Conservation (phyloP, 2,888 invertebrate genomes). For the Oligia strigilis region DNA sequence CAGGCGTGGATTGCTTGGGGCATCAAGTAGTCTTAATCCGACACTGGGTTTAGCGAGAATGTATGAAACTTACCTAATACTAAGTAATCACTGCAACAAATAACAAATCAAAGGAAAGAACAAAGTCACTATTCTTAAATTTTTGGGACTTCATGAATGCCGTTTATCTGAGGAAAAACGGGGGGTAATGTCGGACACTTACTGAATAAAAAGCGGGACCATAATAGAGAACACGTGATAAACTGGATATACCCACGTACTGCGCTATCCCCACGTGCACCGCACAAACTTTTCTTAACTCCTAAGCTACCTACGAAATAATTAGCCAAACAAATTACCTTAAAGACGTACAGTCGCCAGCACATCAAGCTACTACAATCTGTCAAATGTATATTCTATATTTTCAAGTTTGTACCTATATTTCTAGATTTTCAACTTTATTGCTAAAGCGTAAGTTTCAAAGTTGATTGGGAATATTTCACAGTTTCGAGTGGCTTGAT, state of each 20-base stretch:
- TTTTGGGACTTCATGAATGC: neutral
- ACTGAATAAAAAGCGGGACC: neutral
- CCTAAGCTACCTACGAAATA: slow-evolving; percentile 1
- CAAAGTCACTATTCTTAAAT: neutral
- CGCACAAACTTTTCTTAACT: neutral
- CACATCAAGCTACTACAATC: too few species aligned
- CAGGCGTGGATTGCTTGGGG: too few species aligned
- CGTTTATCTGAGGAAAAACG: neutral
- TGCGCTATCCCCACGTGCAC: neutral
- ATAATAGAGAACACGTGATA: neutral
- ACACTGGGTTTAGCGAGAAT: neutral
- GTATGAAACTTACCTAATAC: too few species aligned
- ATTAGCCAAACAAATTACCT: slow-evolving; percentile 5
- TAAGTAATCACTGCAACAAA: neutral
- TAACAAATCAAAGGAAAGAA: neutral
- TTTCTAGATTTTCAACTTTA: too few species aligned
- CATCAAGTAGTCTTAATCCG: too few species aligned
- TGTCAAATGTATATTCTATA: too few species aligned
- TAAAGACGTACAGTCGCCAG: neutral
- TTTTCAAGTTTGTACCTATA: too few species aligned
- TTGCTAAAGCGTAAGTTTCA: too few species aligned
- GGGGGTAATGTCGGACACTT: neutral
- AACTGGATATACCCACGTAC: neutral
- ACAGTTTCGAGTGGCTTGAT: too few species aligned
- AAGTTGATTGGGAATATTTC: too few species aligned